Evolutionary conservation across 2,113 vertebrate genomes (phyloP).

Genomic region (Synchiropus splendidus): DNA sequence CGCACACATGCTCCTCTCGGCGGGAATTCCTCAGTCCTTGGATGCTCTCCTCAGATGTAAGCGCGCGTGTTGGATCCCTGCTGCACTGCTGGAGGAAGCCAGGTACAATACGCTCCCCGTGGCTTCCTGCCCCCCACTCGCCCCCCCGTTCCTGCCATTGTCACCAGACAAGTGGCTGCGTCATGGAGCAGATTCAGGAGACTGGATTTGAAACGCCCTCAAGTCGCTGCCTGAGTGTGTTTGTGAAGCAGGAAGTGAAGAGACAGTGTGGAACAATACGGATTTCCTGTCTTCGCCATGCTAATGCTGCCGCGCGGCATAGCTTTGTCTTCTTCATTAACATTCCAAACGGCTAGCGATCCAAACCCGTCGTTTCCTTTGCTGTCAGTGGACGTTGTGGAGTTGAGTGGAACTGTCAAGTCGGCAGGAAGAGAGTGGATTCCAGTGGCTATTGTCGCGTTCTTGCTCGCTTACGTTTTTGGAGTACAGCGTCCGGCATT

Average conservation of each 20-base stretch:
- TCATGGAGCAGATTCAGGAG: constrained; percentile 12
- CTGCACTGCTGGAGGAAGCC: constrained; percentile 37
- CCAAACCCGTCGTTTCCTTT: no score
- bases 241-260: constrained; percentile 45
- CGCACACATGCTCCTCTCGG: no score
- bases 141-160: constrained; percentile 65
- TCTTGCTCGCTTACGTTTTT: constrained; percentile 10
- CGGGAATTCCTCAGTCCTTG: no score
- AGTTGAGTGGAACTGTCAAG: no score
- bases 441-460: no score
- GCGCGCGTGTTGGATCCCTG: no score
- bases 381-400: no score
- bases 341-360: constrained; percentile 26
- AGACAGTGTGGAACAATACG: constrained; percentile 35
- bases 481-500: no score
- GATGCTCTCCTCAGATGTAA: no score
- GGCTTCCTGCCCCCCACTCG: constrained; percentile 40
- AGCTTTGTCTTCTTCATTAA: not conserved
- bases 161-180: constrained; percentile 43
- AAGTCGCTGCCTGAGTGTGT: no score
- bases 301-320: not conserved
- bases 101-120: constrained; percentile 46
- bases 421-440: no score
- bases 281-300: constrained; percentile 15
- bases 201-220: constrained; percentile 18